Percentiles rank a stretch among this genome's conserved stretches.
Conservation (phyloP, 2,113 vertebrate species). For the Corythoichthys intestinalis region DNA sequence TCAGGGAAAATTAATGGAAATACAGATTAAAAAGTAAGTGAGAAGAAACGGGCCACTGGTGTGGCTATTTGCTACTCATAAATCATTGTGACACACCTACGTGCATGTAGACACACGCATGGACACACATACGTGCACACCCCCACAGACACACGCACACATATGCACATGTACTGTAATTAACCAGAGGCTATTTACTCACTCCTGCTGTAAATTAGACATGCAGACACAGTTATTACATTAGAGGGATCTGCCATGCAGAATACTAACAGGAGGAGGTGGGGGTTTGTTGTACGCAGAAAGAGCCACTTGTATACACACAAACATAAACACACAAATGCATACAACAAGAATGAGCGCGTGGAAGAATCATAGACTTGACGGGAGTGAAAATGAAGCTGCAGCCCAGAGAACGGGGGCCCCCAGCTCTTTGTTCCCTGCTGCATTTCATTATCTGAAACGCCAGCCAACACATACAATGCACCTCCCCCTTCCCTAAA, state of each 20-base stretch:
- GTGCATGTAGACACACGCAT: slow-evolving; percentile 54
- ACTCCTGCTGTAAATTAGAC: slow-evolving; percentile 76
- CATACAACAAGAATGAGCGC: slow-evolving; percentile 52
- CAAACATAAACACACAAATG: slow-evolving; percentile 53
- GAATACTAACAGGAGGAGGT: slow-evolving; percentile 71
- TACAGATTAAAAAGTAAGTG: slow-evolving; percentile 77
- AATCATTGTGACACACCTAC: slow-evolving; percentile 75
- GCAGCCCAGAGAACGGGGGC: slow-evolving; percentile 71
- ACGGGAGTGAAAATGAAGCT: slow-evolving; percentile 70
- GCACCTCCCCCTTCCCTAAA: slow-evolving; percentile 69
- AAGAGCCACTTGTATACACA: slow-evolving; percentile 57
- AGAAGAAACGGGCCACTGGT: slow-evolving; percentile 74
- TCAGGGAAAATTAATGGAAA: slow-evolving; percentile 72
- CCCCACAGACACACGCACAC: slow-evolving; percentile 27
- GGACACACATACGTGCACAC: slow-evolving; percentile 51
- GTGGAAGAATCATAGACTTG: slow-evolving; percentile 70
- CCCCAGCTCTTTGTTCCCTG: slow-evolving; percentile 74
- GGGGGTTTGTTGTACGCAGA: slow-evolving; percentile 46
- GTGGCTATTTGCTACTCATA: slow-evolving; percentile 75
- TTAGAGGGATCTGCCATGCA: slow-evolving; percentile 74
- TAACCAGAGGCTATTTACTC: slow-evolving; percentile 77
- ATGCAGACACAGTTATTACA: slow-evolving; percentile 77
- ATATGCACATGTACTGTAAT: slow-evolving; percentile 65
- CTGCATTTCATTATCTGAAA: slow-evolving; percentile 76
- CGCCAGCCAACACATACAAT: slow-evolving; percentile 67